phyloP scores from a whole-genome alignment of 2,113 vertebrate genomes.

The Mormoops blainvillei region DNA sequence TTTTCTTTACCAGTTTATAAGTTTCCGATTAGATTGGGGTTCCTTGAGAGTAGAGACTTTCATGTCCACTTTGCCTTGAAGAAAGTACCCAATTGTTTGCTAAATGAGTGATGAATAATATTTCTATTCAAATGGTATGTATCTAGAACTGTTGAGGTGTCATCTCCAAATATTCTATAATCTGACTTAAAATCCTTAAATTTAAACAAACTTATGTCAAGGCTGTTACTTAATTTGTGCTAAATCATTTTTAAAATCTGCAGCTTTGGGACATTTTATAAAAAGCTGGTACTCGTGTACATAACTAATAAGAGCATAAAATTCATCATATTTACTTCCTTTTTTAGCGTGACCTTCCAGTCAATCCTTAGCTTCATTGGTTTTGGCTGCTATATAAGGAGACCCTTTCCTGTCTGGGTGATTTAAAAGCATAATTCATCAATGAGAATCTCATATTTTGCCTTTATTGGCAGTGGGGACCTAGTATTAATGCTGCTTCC shows the following conservation, averaged over 20 bases:
- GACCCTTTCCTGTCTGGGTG: conserved; percentile 62
- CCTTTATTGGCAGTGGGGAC: background rate
- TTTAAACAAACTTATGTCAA: background rate
- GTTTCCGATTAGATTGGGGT: background rate
- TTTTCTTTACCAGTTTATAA: background rate
- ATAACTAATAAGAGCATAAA: background rate
- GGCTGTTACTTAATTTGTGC: too few species aligned
- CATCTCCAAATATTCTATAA: background rate
- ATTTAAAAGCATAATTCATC: background rate
- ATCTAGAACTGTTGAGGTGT: background rate
- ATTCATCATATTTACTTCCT: conserved; percentile 61
- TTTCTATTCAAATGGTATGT: background rate
- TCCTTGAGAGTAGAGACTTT: background rate
- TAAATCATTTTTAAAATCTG: background rate
- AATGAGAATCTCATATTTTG: background rate
- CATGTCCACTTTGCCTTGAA: background rate
- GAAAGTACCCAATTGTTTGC: background rate
- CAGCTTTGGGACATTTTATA: conserved; percentile 49
- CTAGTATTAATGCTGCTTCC: background rate
- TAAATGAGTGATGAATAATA: background rate
- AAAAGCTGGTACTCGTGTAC: conserved; percentile 35
- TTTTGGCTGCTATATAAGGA: conserved; percentile 90
- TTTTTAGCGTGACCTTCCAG: conserved; percentile 85
- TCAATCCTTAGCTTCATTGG: conserved; percentile 93
- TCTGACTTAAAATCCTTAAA: background rate